These are phyloP conservation scores for Adelognathus sp. DNA, from an alignment of 2,888 invertebrate species.

Conservation along the genomic window DNA sequence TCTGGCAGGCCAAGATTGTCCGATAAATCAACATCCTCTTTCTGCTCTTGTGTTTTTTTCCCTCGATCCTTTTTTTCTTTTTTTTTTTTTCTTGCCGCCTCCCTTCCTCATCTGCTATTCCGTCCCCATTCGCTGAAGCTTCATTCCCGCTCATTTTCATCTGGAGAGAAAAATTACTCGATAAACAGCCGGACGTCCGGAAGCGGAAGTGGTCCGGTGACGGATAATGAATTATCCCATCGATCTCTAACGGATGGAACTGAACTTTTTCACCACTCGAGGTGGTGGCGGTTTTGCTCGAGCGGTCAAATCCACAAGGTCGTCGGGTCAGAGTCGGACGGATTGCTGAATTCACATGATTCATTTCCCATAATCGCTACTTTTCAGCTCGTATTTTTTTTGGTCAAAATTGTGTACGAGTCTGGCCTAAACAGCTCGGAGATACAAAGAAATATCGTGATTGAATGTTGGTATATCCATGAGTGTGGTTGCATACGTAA, in stretches of 20 bases:
- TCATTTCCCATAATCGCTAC: too few species aligned
- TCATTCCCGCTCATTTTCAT: slow-evolving; percentile 9
- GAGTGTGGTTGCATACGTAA: not conserved
- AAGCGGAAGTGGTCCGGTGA: not conserved
- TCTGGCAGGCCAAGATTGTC: not conserved
- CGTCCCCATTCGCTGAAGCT: slow-evolving; percentile 14
- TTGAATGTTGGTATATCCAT: not conserved
- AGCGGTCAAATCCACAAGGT: not conserved
- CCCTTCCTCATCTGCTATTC: not conserved
- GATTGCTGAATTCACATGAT: not conserved
- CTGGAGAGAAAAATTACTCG: slow-evolving; percentile 19
- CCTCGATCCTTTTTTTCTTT: too few species aligned
- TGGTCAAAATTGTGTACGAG: not conserved
- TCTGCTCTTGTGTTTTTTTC: too few species aligned
- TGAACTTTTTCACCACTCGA: not conserved
- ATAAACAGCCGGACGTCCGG: slow-evolving; percentile 9
- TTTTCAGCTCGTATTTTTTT: too few species aligned
- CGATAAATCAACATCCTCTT: not conserved
- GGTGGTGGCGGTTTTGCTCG: not conserved
- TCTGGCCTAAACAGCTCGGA: not conserved
- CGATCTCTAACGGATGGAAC: not conserved
- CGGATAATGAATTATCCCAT: slow-evolving; percentile 20
- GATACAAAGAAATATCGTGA: not conserved
- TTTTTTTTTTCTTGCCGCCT: not conserved
- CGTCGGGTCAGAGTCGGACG: not conserved